A percentile compares a stretch with the other conserved stretches of the same genome.
Evolutionary conservation across 2,797 vertebrate species (phyloP).

Genomic region (Anabacerthia variegaticeps): DNA sequence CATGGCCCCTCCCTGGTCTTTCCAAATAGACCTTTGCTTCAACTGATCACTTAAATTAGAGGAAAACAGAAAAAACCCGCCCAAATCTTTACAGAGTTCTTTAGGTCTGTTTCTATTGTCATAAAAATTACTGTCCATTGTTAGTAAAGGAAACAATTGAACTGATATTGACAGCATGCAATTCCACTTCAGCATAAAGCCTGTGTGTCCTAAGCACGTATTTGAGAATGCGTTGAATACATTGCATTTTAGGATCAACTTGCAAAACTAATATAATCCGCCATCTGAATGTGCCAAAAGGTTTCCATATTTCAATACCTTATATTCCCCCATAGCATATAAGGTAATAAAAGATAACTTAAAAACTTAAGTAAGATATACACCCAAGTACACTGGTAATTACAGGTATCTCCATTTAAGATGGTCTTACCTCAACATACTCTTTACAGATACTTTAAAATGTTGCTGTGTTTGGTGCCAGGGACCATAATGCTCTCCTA

Average conservation of each 20-base stretch:
- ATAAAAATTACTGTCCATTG: not conserved
- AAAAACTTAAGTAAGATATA: not conserved
- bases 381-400: not conserved
- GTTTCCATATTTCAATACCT: not conserved
- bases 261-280: not conserved
- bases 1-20: accelerated
- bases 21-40: not conserved
- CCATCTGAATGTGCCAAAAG: not conserved
- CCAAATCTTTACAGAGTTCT: not conserved
- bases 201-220: not conserved
- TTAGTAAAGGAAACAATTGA: not conserved
- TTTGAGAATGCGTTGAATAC: not conserved
- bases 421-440: not conserved
- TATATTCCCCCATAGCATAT: accelerated
- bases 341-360: not conserved
- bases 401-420: not conserved
- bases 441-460: not conserved
- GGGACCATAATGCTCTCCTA: not conserved
- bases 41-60: not conserved
- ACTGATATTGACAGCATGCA: not conserved
- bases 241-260: not conserved
- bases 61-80: not conserved
- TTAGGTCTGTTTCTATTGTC: not conserved
- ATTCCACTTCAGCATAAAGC: not conserved
- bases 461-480: not conserved